Conservation (phyloP, 2,797 vertebrate genomes). For the Eidolon dupreanum region DNA sequence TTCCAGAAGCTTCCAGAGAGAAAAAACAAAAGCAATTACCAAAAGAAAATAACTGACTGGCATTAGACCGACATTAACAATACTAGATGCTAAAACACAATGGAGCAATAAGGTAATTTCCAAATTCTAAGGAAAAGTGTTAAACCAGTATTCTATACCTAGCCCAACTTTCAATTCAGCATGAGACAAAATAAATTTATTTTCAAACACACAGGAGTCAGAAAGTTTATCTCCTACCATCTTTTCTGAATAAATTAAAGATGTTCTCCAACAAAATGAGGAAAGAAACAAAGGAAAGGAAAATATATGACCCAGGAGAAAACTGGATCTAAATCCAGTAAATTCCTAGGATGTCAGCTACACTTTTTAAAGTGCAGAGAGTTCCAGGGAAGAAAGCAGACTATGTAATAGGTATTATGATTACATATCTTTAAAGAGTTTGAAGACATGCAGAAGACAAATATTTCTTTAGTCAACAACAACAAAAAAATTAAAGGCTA, state of each 20-base stretch:
- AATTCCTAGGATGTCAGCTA: background rate
- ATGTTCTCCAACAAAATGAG: constrained; percentile 34
- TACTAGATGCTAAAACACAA: background rate
- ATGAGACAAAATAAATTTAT: constrained; percentile 15
- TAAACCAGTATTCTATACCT: background rate
- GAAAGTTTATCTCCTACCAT: background rate
- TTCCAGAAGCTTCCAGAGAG: background rate
- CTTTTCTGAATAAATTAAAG: constrained; percentile 21
- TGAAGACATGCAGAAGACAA: background rate
- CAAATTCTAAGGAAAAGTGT: background rate
- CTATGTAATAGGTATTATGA: background rate
- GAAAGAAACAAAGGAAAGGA: background rate
- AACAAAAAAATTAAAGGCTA: constrained; percentile 22
- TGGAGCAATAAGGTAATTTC: background rate
- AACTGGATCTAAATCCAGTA: background rate
- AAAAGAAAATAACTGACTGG: background rate
- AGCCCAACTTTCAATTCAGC: background rate
- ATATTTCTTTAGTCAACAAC: background rate
- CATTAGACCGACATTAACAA: background rate
- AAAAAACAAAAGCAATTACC: background rate
- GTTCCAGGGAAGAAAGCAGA: background rate
- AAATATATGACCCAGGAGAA: background rate
- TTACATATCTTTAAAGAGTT: background rate
- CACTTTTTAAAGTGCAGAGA: background rate
- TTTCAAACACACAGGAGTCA: background rate